Conservation (phyloP, 2,797 vertebrate genomes). For the Ammospiza maritima region DNA sequence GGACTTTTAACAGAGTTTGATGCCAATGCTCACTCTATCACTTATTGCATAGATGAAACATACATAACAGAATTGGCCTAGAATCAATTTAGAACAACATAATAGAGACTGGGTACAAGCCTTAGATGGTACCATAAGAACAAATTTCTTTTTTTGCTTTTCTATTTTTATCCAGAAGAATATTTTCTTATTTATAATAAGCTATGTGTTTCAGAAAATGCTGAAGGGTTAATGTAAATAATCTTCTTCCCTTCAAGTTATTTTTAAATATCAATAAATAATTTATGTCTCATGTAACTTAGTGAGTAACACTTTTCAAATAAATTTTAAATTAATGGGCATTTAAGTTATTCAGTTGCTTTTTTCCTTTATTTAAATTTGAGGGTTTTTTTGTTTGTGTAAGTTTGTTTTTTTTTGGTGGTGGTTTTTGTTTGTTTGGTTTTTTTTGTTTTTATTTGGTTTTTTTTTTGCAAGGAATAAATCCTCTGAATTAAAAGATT, state of each 20-base stretch:
- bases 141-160: not conserved
- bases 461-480: not conserved
- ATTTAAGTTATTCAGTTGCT: not conserved
- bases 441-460: not conserved
- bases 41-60: not conserved
- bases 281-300: not conserved
- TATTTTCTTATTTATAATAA: not conserved
- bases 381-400: too few species aligned
- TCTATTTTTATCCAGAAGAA: not conserved
- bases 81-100: not conserved
- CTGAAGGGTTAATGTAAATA: not conserved
- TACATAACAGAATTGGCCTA: not conserved
- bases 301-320: not conserved
- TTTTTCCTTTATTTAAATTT: not conserved
- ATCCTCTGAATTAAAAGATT: not conserved
- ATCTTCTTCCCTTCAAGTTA: not conserved
- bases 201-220: not conserved
- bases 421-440: too few species aligned
- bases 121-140: not conserved
- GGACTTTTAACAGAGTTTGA: not conserved
- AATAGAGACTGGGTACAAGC: not conserved
- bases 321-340: not conserved
- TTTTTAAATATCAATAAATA: not conserved
- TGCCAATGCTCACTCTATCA: not conserved
- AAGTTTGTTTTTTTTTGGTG: too few species aligned